Percentiles rank a stretch among this genome's conserved stretches.
phyloP scores from a whole-genome alignment of 2,888 invertebrate species.

The Epiblema foenella region DNA sequence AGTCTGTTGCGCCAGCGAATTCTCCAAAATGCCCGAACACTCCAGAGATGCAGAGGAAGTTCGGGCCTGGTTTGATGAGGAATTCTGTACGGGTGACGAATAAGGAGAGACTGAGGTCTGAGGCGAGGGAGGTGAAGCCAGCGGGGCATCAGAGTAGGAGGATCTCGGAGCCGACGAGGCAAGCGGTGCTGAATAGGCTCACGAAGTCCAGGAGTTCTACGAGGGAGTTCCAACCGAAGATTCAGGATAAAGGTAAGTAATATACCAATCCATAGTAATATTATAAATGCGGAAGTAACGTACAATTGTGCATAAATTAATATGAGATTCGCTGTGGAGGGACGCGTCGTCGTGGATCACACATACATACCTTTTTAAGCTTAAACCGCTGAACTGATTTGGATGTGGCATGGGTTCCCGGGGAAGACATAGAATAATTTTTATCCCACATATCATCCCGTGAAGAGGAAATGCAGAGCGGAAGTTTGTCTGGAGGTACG shows the following conservation, averaged over 20 bases:
- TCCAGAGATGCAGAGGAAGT: constrained; percentile 86
- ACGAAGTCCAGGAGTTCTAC: constrained; percentile 81
- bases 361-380: too few species aligned
- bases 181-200: constrained; percentile 72
- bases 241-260: constrained; percentile 72
- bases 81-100: constrained; percentile 73
- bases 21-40: constrained; percentile 86
- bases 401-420: too few species aligned
- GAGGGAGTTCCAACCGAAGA: constrained; percentile 75
- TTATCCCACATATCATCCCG: too few species aligned
- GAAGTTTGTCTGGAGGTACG: too few species aligned
- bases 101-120: constrained; percentile 83
- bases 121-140: constrained; percentile 79
- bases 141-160: constrained; percentile 75
- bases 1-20: constrained; percentile 76
- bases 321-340: too few species aligned
- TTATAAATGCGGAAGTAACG: too few species aligned
- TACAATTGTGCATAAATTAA: too few species aligned
- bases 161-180: constrained; percentile 73
- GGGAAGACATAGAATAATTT: too few species aligned
- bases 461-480: too few species aligned
- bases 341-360: too few species aligned
- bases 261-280: background rate
- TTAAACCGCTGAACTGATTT: too few species aligned
- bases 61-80: constrained; percentile 79